phyloP scores from a whole-genome alignment of 2,888 invertebrate genomes.

The Leptinotarsa tumamoca region DNA sequence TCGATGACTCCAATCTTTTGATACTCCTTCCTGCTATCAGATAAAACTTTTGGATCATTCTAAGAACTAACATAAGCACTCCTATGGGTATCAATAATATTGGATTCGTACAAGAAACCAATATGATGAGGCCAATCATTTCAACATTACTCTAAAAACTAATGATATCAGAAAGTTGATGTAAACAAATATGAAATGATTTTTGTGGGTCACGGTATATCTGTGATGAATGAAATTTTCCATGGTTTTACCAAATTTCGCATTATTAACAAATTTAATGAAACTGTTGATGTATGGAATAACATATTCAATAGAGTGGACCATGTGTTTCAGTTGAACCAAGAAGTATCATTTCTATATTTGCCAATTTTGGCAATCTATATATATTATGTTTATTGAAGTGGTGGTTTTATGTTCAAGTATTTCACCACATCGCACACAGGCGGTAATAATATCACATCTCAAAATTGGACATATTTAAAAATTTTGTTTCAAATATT shows the following conservation, averaged over 20 bases:
- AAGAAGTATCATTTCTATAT: too few relatives aligned
- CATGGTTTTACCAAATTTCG: not conserved
- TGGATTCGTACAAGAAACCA: conserved; percentile 73
- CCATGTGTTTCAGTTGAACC: too few relatives aligned
- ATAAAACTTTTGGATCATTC: conserved; percentile 75
- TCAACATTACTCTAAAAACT: conserved; percentile 68
- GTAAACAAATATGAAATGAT: not conserved
- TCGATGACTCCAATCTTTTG: conserved; percentile 78
- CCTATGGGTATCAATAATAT: conserved; percentile 75
- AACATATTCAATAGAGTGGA: not conserved
- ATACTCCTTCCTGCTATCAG: conserved; percentile 80
- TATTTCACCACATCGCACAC: too few relatives aligned
- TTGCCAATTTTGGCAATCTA: too few relatives aligned
- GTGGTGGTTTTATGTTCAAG: too few relatives aligned
- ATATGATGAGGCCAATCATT: conserved; percentile 75
- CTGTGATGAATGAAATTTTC: not conserved
- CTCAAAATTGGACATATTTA: too few relatives aligned
- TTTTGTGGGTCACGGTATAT: not conserved
- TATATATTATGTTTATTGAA: too few relatives aligned
- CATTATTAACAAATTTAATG: not conserved
- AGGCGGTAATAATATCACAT: too few relatives aligned
- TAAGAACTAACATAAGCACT: conserved; percentile 75
- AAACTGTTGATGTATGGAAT: not conserved
- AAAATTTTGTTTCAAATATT: too few relatives aligned
- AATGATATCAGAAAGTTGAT: not conserved